These are phyloP conservation scores for Psilopogon haemacephalus DNA, from an alignment of 2,113 vertebrate species.

Conservation along the genomic window DNA sequence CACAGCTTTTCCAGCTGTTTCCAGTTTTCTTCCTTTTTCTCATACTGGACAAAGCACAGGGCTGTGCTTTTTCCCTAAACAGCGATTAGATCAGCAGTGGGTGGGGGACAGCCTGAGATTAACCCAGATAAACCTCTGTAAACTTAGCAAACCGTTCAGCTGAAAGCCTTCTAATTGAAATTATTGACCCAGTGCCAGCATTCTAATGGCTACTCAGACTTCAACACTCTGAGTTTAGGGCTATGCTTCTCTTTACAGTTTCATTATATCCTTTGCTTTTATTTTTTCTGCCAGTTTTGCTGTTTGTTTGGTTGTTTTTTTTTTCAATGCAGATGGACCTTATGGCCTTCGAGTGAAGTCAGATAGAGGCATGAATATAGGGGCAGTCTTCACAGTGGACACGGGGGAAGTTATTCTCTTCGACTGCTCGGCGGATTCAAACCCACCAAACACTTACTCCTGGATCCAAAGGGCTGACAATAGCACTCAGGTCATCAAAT, in stretches of 20 bases:
- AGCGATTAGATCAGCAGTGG: not conserved
- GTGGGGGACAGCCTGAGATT: not conserved
- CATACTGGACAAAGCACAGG: not conserved
- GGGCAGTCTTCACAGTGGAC: conserved; percentile 89
- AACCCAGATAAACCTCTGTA: not conserved
- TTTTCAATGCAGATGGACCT: conserved; percentile 86
- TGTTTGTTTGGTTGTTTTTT: not conserved
- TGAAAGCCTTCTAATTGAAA: not conserved
- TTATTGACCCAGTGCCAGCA: not conserved
- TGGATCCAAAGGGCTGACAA: conserved; percentile 89
- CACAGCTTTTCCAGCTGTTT: not conserved
- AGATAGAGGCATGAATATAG: conserved; percentile 84
- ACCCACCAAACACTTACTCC: conserved; percentile 90
- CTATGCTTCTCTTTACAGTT: not conserved
- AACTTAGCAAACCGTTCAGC: not conserved
- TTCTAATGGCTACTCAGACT: not conserved
- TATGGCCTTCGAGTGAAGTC: conserved; percentile 92
- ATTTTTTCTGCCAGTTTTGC: not conserved
- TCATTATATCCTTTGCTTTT: not conserved
- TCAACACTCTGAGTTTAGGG: not conserved
- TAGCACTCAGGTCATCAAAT: conserved; percentile 79
- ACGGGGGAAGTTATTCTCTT: conserved; percentile 86
- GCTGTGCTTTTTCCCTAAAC: not conserved
- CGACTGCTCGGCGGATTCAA: conserved; percentile 92
- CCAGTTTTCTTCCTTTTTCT: not conserved